Evolutionary conservation across 2,888 invertebrate genomes (phyloP), one percentile per base, ranked within the genome.

Genomic region (Drosophila maculinotata): DNA sequence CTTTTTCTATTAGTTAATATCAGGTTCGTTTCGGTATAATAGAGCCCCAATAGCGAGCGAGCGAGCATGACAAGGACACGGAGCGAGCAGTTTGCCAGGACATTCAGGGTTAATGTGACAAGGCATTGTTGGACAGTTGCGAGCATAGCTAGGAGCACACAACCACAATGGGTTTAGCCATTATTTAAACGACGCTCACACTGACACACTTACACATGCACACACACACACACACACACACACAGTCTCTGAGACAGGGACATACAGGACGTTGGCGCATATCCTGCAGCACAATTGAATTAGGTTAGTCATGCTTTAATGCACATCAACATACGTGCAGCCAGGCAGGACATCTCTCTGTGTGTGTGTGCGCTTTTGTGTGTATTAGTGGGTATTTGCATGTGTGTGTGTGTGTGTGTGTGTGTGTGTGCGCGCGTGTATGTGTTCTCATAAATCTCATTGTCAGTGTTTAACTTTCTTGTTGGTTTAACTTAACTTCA

Each of bases 241-340:
- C 3, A 7, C 1, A 6, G 7, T 26, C 17, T 17, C 12, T 14
- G 31, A 35, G 48, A 26, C 35, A 15, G 33, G 14, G 42, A 48
- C 31, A 44, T 14, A 35, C 49, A 65, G 72, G 57, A 60, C 66
- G 78, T 68, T 60, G 66, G 75, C 74, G 81, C 76, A 81, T 83
- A 84, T 87, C 83, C 83, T 83, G 87, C 70, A 84, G 83, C 85
- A 84, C 79, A 83, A 84, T 87, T 87, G 87, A 83, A 83, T 83
- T 83, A 81, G 84, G 87, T 83, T 87, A 83, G 83, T 84, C 87
- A 83, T 81, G 83, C 82, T 74, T 87, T 83, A 87, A 83, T 87
- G 85, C 84, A 83, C 84, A 87, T 79, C 81, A 84, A 69, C 79
- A 82, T 79, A 87, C 76, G 76, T 77, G 74, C 85, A 81, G 68